phyloP scores from a whole-genome alignment of 2,888 invertebrate genomes.

The Ormia ochracea region DNA sequence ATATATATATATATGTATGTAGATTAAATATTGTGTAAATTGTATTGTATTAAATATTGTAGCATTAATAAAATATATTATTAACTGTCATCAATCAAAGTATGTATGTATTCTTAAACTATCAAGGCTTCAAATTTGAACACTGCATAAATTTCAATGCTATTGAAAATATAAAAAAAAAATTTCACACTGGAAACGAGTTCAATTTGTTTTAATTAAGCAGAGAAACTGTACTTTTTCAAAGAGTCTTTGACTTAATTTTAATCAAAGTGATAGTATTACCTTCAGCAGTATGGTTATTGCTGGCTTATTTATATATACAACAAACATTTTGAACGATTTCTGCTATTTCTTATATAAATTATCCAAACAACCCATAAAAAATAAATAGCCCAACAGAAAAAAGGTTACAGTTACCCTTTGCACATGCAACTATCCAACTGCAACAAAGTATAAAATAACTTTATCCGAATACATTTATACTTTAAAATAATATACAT shows the following conservation, averaged over 20 bases:
- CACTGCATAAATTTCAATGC: background rate
- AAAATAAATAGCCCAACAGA: too few species aligned
- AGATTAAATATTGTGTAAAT: background rate
- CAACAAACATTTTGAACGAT: too few species aligned
- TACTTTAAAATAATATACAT: background rate
- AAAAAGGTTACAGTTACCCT: background rate
- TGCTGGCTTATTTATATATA: too few species aligned
- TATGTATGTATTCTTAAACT: constrained; percentile 10
- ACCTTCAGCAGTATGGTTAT: too few species aligned
- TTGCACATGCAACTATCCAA: background rate
- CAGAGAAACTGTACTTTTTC: background rate
- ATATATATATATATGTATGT: background rate
- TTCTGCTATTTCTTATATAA: too few species aligned
- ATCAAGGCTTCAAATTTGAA: constrained; percentile 26
- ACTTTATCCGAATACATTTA: background rate
- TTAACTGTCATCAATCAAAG: background rate
- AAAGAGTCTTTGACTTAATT: background rate
- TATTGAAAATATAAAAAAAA: background rate
- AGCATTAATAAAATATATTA: background rate
- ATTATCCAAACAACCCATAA: too few species aligned
- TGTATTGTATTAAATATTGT: background rate
- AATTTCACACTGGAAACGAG: background rate
- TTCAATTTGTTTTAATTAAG: background rate
- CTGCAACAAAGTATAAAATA: background rate
- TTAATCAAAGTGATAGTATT: background rate